Percentiles rank a stretch among this genome's conserved stretches.
Evolutionary conservation across 2,113 vertebrate species (phyloP).

Genomic region (Ploceus nigricollis): DNA sequence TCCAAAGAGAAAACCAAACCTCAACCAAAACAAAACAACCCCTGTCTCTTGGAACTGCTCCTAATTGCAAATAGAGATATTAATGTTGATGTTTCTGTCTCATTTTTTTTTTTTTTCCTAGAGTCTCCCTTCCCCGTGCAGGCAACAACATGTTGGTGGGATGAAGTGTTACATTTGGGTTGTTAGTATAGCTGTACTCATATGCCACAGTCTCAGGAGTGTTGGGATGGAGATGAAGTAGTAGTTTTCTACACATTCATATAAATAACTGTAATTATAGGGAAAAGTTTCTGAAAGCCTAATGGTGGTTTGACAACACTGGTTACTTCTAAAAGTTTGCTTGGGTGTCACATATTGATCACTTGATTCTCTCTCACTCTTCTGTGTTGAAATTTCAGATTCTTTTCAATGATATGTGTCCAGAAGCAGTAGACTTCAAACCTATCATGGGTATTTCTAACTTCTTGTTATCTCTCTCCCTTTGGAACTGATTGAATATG

Average conservation of each 20-base stretch:
- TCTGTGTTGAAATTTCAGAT: not conserved
- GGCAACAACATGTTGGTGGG: not conserved
- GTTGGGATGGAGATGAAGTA: not conserved
- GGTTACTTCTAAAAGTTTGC: not conserved
- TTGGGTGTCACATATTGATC: not conserved
- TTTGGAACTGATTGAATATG: slow-evolving; percentile 40
- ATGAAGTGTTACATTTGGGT: not conserved
- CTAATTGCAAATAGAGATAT: not conserved
- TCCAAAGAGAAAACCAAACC: not conserved
- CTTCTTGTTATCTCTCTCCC: slow-evolving; percentile 49
- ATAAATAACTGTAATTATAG: not conserved
- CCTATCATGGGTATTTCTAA: slow-evolving; percentile 35
- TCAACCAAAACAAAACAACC: not conserved
- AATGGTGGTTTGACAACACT: not conserved
- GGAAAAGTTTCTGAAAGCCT: not conserved
- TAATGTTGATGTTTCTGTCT: not conserved
- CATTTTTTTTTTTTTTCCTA: not conserved
- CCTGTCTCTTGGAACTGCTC: not conserved
- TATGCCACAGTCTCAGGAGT: not conserved
- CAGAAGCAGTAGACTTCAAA: slow-evolving; percentile 44
- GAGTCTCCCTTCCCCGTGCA: not conserved
- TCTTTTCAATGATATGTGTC: slow-evolving; percentile 7
- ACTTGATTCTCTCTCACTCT: not conserved
- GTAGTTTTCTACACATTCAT: not conserved
- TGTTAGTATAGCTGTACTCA: not conserved